These are phyloP conservation scores for Magallana nippona DNA, from an alignment of 2,888 invertebrate genomes.

Conservation along the genomic window DNA sequence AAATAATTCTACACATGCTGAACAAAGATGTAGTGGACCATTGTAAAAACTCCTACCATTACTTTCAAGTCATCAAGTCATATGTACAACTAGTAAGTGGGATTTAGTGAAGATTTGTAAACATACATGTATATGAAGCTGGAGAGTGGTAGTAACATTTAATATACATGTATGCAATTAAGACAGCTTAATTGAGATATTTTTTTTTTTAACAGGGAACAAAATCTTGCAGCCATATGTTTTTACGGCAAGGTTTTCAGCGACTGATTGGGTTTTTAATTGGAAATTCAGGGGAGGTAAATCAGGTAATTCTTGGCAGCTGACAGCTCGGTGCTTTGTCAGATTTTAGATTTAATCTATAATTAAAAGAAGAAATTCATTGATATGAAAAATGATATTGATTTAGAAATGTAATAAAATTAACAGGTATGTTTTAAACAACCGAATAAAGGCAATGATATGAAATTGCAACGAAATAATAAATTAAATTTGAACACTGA, in stretches of 20 bases:
- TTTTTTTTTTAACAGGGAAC: conserved; percentile 73
- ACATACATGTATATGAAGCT: no score
- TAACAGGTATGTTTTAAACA: no score
- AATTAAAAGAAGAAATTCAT: no score
- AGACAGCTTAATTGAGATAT: no score
- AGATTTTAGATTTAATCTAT: no score
- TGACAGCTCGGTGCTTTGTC: no score
- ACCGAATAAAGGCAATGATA: no score
- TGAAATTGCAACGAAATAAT: neutral
- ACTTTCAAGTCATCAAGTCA: conserved; percentile 79
- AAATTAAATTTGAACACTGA: no score
- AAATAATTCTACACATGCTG: conserved; percentile 76
- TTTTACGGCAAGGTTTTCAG: conserved; percentile 78
- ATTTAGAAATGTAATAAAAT: no score
- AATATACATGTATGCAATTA: neutral
- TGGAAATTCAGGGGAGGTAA: conserved; percentile 63
- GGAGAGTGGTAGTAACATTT: neutral
- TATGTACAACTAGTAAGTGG: conserved; percentile 79
- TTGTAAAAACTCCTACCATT: conserved; percentile 80
- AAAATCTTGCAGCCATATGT: conserved; percentile 80
- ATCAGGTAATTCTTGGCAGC: conserved; percentile 47
- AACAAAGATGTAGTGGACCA: conserved; percentile 80
- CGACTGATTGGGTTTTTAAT: conserved; percentile 79
- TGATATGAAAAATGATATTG: no score
- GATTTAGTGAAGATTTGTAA: neutral